Evolutionary conservation across 2,113 vertebrate species (phyloP).

Genomic region (Gasterosteus aculeatus): DNA sequence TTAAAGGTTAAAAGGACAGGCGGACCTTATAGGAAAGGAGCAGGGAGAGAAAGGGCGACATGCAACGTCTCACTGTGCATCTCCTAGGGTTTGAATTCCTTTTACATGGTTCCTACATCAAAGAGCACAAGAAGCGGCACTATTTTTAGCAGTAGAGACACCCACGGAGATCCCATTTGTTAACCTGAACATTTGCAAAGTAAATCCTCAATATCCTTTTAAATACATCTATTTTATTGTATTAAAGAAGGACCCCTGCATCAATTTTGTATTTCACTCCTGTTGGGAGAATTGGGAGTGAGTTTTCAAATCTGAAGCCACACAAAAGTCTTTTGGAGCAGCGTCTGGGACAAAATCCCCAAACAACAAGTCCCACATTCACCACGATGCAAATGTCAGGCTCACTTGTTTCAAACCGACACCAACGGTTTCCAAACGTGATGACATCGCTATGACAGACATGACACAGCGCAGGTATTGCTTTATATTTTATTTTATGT

Average conservation of each 20-base stretch:
- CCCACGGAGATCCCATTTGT: not conserved
- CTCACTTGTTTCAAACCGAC: too few relatives aligned
- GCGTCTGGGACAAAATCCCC: not conserved
- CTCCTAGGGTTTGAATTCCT: not conserved
- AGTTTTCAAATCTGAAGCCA: not conserved
- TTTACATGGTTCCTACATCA: not conserved
- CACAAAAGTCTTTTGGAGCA: not conserved
- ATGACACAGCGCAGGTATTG: slow-evolving; percentile 63
- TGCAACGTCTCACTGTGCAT: not conserved
- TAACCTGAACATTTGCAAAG: not conserved
- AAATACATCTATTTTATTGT: not conserved
- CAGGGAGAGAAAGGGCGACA: too few relatives aligned
- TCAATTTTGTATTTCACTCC: not conserved
- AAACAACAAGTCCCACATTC: not conserved
- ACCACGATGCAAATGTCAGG: not conserved
- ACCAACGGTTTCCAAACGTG: not conserved
- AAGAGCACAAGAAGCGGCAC: not conserved
- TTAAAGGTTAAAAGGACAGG: too few relatives aligned
- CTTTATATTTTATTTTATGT: slow-evolving; percentile 87
- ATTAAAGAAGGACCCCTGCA: not conserved
- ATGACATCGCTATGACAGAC: not conserved
- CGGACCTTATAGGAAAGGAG: too few relatives aligned
- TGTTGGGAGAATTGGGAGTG: not conserved
- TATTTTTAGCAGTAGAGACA: not conserved
- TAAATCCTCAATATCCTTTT: not conserved